Evolutionary conservation across 2,888 invertebrate species (phyloP).

Genomic region (Drosophila mayaguana): DNA sequence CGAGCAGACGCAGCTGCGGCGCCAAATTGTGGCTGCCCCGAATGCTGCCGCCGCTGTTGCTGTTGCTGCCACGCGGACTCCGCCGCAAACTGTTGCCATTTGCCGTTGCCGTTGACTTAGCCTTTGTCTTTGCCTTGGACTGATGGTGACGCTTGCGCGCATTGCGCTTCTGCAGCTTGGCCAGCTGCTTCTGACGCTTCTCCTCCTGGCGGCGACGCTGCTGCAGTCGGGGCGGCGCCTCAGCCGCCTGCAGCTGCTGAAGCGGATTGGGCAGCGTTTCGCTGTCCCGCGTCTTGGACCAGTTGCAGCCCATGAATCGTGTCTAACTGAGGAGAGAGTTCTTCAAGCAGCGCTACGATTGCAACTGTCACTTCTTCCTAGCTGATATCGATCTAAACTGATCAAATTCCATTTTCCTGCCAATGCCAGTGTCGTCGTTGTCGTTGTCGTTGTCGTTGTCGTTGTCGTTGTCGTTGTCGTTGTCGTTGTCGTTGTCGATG

Average conservation of each 20-base stretch:
- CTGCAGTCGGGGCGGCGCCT: slow-evolving; percentile 36
- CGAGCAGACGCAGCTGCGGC: slow-evolving; percentile 60
- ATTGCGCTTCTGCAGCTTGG: slow-evolving; percentile 77
- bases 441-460: neutral
- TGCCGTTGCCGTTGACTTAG: neutral
- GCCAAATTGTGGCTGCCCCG: slow-evolving; percentile 31
- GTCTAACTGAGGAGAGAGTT: neutral
- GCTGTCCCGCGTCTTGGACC: slow-evolving; percentile 71
- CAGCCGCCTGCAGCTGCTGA: slow-evolving; percentile 72
- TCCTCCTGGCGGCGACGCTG: slow-evolving; percentile 70
- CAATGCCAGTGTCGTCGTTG: slow-evolving; percentile 16
- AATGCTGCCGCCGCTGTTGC: neutral
- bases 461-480: neutral
- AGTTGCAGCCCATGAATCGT: slow-evolving; percentile 80
- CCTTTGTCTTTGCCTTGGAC: neutral
- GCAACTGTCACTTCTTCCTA: slow-evolving; percentile 13
- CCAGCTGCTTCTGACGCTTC: slow-evolving; percentile 75
- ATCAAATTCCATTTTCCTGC: slow-evolving; percentile 35
- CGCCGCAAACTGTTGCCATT: slow-evolving; percentile 19
- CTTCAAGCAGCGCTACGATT: neutral
- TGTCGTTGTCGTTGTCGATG: neutral
- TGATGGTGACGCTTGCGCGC: slow-evolving; percentile 65
- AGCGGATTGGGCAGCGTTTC: slow-evolving; percentile 76
- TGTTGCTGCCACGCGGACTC: slow-evolving; percentile 10
- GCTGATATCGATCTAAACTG: slow-evolving; percentile 45